Conservation (phyloP, 2,888 invertebrate genomes). For the Diarsia dahlii region DNA sequence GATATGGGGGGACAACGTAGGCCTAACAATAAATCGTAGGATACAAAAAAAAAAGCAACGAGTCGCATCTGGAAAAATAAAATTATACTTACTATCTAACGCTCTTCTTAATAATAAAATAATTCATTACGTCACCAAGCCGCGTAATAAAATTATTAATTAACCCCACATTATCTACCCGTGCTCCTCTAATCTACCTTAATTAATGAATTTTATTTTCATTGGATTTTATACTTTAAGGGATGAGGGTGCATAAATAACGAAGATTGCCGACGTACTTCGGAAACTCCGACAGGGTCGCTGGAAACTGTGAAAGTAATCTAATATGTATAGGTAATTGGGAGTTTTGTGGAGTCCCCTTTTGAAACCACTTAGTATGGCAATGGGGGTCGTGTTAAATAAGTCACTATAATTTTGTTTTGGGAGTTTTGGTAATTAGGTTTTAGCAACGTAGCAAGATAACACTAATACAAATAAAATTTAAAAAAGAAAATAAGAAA, state of each 20-base stretch:
- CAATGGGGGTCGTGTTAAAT: background rate
- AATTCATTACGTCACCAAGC: background rate
- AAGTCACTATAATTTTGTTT: background rate
- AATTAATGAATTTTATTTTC: constrained; percentile 57
- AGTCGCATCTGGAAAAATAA: background rate
- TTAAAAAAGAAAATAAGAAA: too few species aligned
- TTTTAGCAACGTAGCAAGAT: too few species aligned
- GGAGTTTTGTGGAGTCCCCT: constrained; percentile 14
- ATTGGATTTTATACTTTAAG: constrained; percentile 51
- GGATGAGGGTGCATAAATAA: constrained; percentile 60
- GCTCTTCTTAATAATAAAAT: background rate
- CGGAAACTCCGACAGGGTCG: constrained; percentile 27
- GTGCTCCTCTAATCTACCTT: constrained; percentile 25
- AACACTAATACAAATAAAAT: too few species aligned
- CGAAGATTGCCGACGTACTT: constrained; percentile 48
- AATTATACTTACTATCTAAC: background rate
- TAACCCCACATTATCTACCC: constrained; percentile 28
- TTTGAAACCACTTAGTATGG: background rate
- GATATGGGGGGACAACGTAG: too few species aligned
- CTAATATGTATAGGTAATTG: constrained; percentile 53
- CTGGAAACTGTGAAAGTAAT: constrained; percentile 49
- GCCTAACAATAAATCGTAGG: too few species aligned
- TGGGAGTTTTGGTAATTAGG: background rate
- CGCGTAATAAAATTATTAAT: constrained; percentile 29
- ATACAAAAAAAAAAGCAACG: too few species aligned